Evolutionary conservation across 2,113 vertebrate species (phyloP), one percentile per base, ranked within the genome.

Genomic region (Alligator mississippiensis): DNA sequence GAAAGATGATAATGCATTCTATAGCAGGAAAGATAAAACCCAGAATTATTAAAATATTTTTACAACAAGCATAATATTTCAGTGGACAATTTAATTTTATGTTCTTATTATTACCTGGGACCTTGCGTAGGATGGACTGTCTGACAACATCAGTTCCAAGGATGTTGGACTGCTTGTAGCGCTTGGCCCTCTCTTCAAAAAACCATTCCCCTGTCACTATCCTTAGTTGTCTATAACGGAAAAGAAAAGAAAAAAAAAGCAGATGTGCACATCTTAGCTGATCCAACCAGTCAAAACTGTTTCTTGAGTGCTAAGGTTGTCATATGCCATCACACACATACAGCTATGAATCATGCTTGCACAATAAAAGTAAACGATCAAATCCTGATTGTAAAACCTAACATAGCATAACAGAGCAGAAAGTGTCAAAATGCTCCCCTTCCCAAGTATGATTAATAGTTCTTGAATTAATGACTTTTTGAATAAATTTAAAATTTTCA

Each of bases 161-260:
- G 81, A 97, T 80, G 62, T 95, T 96, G 70, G 96, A 97, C 72
- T 97, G 98, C 80, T 98, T 98, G 93, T 99, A 99, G 90, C 99
- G 98, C 80, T 99, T 99, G 87, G 99, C 98, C 92, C 99, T 97
- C 96, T 99, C 99, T 98, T 99, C 99, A 93, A 99, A 98, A 97
- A 99, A 99, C 99, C 99, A 99, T 92, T 99, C 99, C 58, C 99
- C 99, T 17, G 99, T 99, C 86, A 98, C 98, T 97, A 98, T 98
- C 90, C 98, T 98, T 93, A 99, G 98, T 94, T 99, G 98, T 85
- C 99, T 99, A 85, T 30, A 94, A 5, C 54, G 66, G 77, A 57
- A 34, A 77, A 94, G 68, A 77, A 90, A 77, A 11, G 5, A 18
- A 61, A 89, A 84, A 92, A 61, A 13, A 93, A 28, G 30, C 19